Evolutionary conservation across 2,113 vertebrate species (phyloP).

Genomic region (Bambusicola thoracicus): DNA sequence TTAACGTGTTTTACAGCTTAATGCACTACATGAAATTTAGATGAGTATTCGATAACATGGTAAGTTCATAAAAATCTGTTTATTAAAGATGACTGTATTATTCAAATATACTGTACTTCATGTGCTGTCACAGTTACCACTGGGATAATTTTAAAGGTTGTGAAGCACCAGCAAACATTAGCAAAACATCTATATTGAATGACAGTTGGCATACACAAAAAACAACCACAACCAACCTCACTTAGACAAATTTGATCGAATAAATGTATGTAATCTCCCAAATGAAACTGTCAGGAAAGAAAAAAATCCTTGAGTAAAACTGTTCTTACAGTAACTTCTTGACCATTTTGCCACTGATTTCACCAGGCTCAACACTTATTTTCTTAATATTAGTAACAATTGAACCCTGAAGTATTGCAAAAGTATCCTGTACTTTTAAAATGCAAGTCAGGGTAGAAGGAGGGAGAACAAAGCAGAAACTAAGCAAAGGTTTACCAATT

Average conservation of each 20-base stretch:
- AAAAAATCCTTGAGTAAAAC: background rate
- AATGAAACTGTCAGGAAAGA: background rate
- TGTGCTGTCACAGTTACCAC: background rate
- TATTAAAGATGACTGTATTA: background rate
- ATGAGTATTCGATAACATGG: background rate
- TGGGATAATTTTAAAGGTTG: background rate
- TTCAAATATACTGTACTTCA: background rate
- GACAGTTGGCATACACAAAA: background rate
- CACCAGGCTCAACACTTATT: background rate
- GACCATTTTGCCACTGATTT: background rate
- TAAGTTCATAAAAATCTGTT: background rate
- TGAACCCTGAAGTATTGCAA: background rate
- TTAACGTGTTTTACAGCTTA: background rate
- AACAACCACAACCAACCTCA: background rate
- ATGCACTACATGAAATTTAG: background rate
- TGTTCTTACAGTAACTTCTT: background rate
- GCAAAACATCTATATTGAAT: background rate
- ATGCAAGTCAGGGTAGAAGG: background rate
- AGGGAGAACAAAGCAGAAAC: background rate
- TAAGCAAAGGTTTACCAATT: background rate
- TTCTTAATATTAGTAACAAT: background rate
- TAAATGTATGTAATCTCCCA: background rate
- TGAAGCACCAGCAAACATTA: background rate
- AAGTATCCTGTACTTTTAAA: background rate
- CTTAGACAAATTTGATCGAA: background rate